Evolutionary conservation across 2,113 vertebrate species (phyloP), one percentile per base, ranked within the genome.

Genomic region (crab-eating macaque (Macaca fascicularis)): DNA sequence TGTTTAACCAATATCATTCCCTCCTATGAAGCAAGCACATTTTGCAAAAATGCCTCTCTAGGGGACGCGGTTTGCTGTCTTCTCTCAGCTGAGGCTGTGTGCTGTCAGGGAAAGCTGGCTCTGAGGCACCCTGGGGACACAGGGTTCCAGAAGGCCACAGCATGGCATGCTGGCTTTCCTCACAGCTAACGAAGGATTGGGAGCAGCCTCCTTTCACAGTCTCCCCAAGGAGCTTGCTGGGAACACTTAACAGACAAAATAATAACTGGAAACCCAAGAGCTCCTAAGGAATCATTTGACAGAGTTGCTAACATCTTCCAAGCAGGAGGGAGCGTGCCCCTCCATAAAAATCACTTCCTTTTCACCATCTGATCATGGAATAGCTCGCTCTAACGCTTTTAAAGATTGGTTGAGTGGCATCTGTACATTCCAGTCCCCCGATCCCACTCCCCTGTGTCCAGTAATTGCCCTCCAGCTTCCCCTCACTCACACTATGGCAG

Each of bases 221-320:
- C 6, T 67, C 93, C 91, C 30, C 61, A 25, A 79, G 97, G 90
- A 97, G 92, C 64, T 88, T 89, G 64, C 79, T 95, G 89, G 76
- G 84, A 67, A 0, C 0, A 2, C 50, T 93, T 81, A 92, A 86
- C 3, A 97, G 83, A 35, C 94, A 64, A 78, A 86, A 55, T 84
- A 92, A 91, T 82, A 64, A 80, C 86, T 89, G 20, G 20, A 74
- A 91, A 59, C 17, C 32, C 85, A 45, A 79, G 89, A 61, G 84
- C 70, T 16, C 79, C 97, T 92, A 23, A 92, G 93, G 96, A 84
- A 45, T 4, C 48, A 79, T 92, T 74, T 95, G 95, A 92, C 92
- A 52, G 90, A 79, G 90, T 97, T 97, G 75, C 97, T 96, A 88
- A 89, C 84, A 59, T 35, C 83, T 97, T 94, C 96, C 6, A 30